A percentile compares a stretch with the other conserved stretches of the same genome.
These are phyloP conservation scores for Micronycteris hirsuta DNA, from an alignment of 2,113 vertebrate genomes.

Conservation along the genomic window DNA sequence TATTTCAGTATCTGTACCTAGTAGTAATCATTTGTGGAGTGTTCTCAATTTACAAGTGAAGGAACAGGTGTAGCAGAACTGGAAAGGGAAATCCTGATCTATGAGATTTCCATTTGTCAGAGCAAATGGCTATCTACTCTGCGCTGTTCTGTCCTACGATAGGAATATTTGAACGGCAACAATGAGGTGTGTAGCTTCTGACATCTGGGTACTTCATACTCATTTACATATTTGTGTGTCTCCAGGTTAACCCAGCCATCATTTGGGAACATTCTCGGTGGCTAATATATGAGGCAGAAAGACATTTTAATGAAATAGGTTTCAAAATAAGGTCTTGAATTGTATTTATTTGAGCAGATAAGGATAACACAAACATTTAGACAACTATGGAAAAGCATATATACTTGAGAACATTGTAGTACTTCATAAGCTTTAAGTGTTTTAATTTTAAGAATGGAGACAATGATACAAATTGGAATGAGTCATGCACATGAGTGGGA, in stretches of 20 bases:
- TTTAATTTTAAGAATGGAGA: slow-evolving; percentile 8
- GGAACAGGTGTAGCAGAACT: not conserved
- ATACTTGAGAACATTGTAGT: not conserved
- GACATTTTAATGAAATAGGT: not conserved
- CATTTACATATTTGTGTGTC: not conserved
- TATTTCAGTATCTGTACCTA: not conserved
- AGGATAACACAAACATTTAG: not conserved
- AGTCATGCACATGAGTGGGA: not conserved
- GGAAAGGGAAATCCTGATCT: not conserved
- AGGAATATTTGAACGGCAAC: not conserved
- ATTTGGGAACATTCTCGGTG: not conserved
- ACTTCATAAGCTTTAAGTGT: not conserved
- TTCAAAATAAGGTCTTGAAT: not conserved
- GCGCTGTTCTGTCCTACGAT: not conserved
- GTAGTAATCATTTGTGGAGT: not conserved
- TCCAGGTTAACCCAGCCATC: not conserved
- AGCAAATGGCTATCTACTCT: not conserved
- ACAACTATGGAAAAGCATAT: not conserved
- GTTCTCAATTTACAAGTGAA: not conserved
- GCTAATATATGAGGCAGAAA: not conserved
- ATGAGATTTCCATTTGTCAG: not conserved
- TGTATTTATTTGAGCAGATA: not conserved
- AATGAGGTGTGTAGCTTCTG: not conserved
- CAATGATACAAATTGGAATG: not conserved
- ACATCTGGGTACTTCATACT: not conserved